phyloP scores from a whole-genome alignment of 1,140 invertebrate species.

The Diabrotica undecimpunctata region DNA sequence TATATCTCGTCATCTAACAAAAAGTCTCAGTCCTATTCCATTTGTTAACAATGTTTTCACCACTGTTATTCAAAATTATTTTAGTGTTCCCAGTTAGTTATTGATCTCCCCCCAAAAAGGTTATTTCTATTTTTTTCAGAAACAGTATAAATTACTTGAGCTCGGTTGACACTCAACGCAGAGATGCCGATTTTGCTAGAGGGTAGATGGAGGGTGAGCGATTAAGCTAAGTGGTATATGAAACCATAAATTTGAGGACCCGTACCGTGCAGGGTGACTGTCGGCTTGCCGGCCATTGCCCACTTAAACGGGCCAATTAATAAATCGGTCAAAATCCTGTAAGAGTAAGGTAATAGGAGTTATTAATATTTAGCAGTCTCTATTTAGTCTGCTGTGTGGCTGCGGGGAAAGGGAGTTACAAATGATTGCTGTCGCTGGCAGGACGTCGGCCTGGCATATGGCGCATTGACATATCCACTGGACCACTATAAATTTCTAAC shows the following conservation, averaged over 20 bases:
- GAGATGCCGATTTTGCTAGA: slow-evolving; percentile 17
- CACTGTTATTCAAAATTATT: too few species aligned
- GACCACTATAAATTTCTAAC: slow-evolving; percentile 14
- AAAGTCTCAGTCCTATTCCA: not conserved
- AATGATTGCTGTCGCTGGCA: slow-evolving; percentile 23
- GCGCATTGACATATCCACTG: slow-evolving; percentile 19
- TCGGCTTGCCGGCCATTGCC: not conserved
- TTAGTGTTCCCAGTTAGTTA: too few species aligned
- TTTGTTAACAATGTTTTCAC: not conserved
- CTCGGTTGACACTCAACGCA: slow-evolving; percentile 12
- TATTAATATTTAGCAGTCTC: slow-evolving; percentile 23
- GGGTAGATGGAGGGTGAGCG: slow-evolving; percentile 11
- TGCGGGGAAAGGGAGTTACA: slow-evolving; percentile 11
- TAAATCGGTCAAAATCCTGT: slow-evolving; percentile 21
- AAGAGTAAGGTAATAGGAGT: slow-evolving; percentile 23
- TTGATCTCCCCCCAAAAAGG: not conserved
- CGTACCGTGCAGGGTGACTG: slow-evolving; percentile 4
- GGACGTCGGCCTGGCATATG: slow-evolving; percentile 15
- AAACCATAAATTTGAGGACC: slow-evolving; percentile 21
- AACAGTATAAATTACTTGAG: slow-evolving; percentile 8
- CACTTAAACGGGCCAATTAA: slow-evolving; percentile 17
- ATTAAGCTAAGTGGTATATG: slow-evolving; percentile 22
- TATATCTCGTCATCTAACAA: too few species aligned
- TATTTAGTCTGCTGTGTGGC: slow-evolving; percentile 7
- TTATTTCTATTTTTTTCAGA: slow-evolving; percentile 11